phyloP scores from a whole-genome alignment of 1,140 invertebrate species.

The Metopolophium dirhodum region DNA sequence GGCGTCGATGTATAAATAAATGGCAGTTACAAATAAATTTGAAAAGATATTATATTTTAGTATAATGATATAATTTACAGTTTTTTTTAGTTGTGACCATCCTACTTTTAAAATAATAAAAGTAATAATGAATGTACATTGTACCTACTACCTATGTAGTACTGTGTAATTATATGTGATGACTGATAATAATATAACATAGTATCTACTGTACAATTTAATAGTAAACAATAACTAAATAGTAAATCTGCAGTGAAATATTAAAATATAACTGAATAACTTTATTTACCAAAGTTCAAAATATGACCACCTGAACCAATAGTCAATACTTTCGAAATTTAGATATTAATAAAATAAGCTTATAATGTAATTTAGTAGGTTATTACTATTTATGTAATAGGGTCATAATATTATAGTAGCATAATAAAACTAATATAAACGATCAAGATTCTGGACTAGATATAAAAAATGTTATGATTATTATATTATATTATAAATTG shows the following conservation, averaged over 20 bases:
- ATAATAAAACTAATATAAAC: not conserved
- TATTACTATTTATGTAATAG: not conserved
- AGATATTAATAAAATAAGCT: not conserved
- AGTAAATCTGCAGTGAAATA: not conserved
- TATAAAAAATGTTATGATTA: not conserved
- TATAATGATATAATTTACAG: not conserved
- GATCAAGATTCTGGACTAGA: not conserved
- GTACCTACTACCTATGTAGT: not conserved
- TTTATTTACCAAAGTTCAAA: not conserved
- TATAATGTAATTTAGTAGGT: not conserved
- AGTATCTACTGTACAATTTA: not conserved
- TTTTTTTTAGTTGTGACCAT: not conserved
- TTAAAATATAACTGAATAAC: slow-evolving; percentile 9
- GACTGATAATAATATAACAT: not conserved
- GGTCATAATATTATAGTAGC: not conserved
- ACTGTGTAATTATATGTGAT: not conserved
- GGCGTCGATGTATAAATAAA: not conserved
- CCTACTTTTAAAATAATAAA: not conserved
- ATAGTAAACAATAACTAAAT: not conserved
- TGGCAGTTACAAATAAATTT: not conserved
- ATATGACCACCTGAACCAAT: not conserved
- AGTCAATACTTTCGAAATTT: not conserved
- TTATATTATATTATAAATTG: not conserved
- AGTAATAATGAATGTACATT: not conserved
- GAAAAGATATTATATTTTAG: not conserved